A percentile compares a stretch with the other conserved stretches of the same genome.
phyloP scores from a whole-genome alignment of 2,888 invertebrate species.

The Perithous albicinctus region DNA sequence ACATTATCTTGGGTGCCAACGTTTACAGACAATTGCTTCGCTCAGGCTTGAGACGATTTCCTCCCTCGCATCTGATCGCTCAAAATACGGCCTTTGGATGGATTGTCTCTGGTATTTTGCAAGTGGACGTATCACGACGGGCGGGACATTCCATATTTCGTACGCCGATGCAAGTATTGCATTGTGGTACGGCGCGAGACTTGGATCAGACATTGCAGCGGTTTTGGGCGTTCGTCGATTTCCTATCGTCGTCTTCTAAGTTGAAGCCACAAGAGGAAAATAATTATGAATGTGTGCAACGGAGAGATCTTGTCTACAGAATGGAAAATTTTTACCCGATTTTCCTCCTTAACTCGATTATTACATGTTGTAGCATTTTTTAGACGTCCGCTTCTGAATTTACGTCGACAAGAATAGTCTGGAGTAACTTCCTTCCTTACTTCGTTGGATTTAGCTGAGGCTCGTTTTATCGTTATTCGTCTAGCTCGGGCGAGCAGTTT shows the following conservation, averaged over 20 bases:
- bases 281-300: background rate
- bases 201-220: background rate
- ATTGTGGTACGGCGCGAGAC: background rate
- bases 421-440: too few relatives aligned
- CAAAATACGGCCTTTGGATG: too few relatives aligned
- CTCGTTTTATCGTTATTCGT: too few relatives aligned
- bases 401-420: background rate
- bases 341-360: background rate
- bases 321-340: background rate
- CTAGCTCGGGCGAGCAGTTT: too few relatives aligned
- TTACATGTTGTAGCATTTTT: background rate
- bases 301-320: background rate
- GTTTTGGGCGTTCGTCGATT: background rate
- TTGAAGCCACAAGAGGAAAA: background rate
- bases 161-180: background rate
- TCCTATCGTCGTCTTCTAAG: background rate
- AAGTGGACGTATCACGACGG: background rate
- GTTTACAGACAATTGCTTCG: conserved; percentile 55
- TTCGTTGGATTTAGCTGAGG: too few relatives aligned
- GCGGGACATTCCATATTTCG: background rate
- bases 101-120: conserved; percentile 45
- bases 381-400: background rate
- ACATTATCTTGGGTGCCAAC: conserved; percentile 58
- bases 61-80: conserved; percentile 31
- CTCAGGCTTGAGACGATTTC: conserved; percentile 29